phyloP scores from a whole-genome alignment of 1,140 invertebrate species.

The Diorhabda sublineata region DNA sequence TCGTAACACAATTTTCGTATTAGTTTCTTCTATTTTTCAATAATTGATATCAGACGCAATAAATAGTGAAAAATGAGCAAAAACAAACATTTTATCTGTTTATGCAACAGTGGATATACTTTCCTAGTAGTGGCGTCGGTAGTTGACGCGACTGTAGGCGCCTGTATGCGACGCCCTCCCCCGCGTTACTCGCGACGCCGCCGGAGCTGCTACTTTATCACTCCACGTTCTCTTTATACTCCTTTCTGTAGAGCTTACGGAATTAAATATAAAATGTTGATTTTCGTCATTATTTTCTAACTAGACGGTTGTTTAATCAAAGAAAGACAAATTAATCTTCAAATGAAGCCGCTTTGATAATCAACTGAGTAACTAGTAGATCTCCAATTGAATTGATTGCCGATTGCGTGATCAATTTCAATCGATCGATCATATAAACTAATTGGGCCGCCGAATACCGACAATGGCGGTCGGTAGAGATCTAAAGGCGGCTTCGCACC shows the following conservation, averaged over 20 bases:
- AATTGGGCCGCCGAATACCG: slow-evolving; percentile 37
- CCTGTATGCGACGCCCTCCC: slow-evolving; percentile 40
- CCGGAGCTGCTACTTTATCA: slow-evolving; percentile 17
- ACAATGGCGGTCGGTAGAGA: slow-evolving; percentile 34
- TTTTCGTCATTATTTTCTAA: too few relatives aligned
- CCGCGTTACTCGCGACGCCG: slow-evolving; percentile 28
- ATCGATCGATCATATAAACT: slow-evolving; percentile 40
- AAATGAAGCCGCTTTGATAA: too few relatives aligned
- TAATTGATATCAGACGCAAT: too few relatives aligned
- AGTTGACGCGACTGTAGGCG: slow-evolving; percentile 44
- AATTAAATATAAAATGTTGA: too few relatives aligned
- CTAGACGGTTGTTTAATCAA: too few relatives aligned
- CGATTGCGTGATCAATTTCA: slow-evolving; percentile 31
- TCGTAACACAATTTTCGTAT: too few relatives aligned
- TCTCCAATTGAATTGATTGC: slow-evolving; percentile 4
- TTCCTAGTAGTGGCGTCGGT: slow-evolving; percentile 34
- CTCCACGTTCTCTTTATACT: slow-evolving; percentile 3
- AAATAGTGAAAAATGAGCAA: too few relatives aligned
- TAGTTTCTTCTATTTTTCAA: too few relatives aligned
- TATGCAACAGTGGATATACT: too few relatives aligned
- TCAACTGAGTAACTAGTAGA: too few relatives aligned
- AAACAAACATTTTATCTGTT: too few relatives aligned
- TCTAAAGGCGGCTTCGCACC: slow-evolving; percentile 36
- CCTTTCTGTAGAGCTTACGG: neutral
- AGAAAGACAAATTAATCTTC: too few relatives aligned